phyloP scores from a whole-genome alignment of 2,797 vertebrate genomes.

The Ammospiza maritima region DNA sequence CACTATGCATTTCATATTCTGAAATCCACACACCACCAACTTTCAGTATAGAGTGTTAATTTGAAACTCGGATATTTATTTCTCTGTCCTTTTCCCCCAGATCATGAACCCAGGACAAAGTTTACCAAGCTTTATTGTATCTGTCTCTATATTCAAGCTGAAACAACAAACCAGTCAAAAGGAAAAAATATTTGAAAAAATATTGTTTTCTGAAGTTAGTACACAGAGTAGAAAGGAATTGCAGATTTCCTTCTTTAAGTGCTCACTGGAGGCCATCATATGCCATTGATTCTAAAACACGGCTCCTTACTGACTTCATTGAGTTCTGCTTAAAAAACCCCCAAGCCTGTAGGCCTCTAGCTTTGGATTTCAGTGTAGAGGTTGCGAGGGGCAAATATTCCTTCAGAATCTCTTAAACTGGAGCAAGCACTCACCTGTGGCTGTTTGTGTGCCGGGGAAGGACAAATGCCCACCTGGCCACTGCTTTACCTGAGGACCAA shows the following conservation, averaged over 20 bases:
- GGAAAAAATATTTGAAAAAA: neutral
- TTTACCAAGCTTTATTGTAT: neutral
- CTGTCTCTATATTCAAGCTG: neutral
- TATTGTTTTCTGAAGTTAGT: slow-evolving; percentile 16
- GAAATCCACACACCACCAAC: neutral
- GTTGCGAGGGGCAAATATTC: neutral
- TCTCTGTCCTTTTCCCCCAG: accelerated
- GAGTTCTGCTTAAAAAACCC: neutral
- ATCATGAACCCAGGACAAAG: neutral
- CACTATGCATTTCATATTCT: neutral
- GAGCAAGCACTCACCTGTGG: neutral
- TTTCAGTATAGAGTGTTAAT: neutral
- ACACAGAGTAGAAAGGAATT: neutral
- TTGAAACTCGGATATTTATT: neutral
- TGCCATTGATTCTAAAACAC: slow-evolving; percentile 40
- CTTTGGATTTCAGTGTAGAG: neutral
- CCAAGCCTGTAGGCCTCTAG: neutral
- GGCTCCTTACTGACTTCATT: slow-evolving; percentile 5
- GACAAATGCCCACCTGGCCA: neutral
- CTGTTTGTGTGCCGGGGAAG: neutral
- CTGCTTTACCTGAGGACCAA: neutral
- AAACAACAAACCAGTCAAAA: neutral
- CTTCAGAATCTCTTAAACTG: neutral
- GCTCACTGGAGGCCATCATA: slow-evolving; percentile 3
- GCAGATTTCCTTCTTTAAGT: slow-evolving; percentile 10